Conservation (phyloP, 2,797 vertebrate species). For the Leptatherina wallacei region DNA sequence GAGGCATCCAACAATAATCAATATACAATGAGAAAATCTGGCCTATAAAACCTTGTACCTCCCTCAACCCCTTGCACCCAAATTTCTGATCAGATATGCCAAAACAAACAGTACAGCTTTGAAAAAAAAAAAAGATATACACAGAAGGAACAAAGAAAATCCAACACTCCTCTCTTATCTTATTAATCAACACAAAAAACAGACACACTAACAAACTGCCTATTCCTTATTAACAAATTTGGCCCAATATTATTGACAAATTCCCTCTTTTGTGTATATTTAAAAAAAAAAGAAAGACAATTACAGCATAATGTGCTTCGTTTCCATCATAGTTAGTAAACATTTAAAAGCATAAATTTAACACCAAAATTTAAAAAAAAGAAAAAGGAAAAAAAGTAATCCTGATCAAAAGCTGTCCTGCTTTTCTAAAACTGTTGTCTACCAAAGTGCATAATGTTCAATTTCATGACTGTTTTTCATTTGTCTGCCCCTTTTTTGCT, state of each 20-base stretch:
- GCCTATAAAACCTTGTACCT: conserved; percentile 39
- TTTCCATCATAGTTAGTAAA: conserved; percentile 55
- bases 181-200: conserved; percentile 58
- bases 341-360: conserved; percentile 43
- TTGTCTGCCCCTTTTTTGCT: conserved; percentile 54
- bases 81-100: conserved; percentile 36
- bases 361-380: conserved; percentile 29
- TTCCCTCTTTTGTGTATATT: conserved; percentile 29
- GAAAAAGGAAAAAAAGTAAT: conserved; percentile 26
- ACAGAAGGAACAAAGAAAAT: conserved; percentile 53
- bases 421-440: conserved; percentile 64
- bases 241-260: conserved; percentile 56
- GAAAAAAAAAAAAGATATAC: conserved; percentile 41
- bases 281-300: conserved; percentile 15
- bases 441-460: conserved; percentile 85
- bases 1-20: conserved; percentile 59
- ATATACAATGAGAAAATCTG: conserved; percentile 66
- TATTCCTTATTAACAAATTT: conserved; percentile 69
- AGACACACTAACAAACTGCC: conserved; percentile 58
- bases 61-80: conserved; percentile 16
- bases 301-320: conserved; percentile 49
- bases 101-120: conserved; percentile 51
- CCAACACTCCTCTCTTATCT: conserved; percentile 56
- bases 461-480: conserved; percentile 47
- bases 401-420: conserved; percentile 42